A percentile compares a stretch with the other conserved stretches of the same genome.
These are phyloP conservation scores for Pleuronectes platessa DNA, from an alignment of 2,113 vertebrate genomes.

Conservation along the genomic window DNA sequence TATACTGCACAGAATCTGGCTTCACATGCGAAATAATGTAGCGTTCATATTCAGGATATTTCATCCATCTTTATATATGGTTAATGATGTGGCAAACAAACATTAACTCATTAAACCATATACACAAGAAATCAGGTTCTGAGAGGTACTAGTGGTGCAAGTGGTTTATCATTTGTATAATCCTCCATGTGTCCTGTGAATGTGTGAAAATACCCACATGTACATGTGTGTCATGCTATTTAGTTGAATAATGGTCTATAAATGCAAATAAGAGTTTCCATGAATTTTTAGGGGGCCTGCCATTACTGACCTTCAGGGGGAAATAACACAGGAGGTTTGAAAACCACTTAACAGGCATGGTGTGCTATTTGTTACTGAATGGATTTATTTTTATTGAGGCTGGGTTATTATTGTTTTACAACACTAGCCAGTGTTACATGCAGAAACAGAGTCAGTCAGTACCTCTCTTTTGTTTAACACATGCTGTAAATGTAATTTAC, in stretches of 20 bases:
- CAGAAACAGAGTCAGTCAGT: neutral
- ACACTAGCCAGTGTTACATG: slow-evolving; percentile 27
- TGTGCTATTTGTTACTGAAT: slow-evolving; percentile 54
- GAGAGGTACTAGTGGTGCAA: neutral
- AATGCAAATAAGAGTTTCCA: slow-evolving; percentile 77
- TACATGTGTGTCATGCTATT: slow-evolving; percentile 35
- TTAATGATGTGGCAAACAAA: neutral
- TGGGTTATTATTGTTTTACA: slow-evolving; percentile 53
- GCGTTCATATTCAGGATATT: too few species aligned
- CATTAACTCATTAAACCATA: neutral
- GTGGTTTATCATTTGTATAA: neutral
- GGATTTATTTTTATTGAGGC: slow-evolving; percentile 39
- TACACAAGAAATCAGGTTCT: too few species aligned
- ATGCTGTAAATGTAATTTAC: neutral
- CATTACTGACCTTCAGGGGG: slow-evolving; percentile 58
- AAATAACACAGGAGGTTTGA: slow-evolving; percentile 65
- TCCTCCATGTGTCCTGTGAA: slow-evolving; percentile 1
- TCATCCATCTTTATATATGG: too few species aligned
- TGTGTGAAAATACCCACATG: slow-evolving; percentile 24
- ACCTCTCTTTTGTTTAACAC: neutral
- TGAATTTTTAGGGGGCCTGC: slow-evolving; percentile 68
- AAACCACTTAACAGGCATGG: slow-evolving; percentile 40
- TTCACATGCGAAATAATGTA: too few species aligned
- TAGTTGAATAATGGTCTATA: slow-evolving; percentile 62
- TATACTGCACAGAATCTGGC: too few species aligned